Conservation (phyloP, 1,140 invertebrate genomes). For the Solenopsis fugax region DNA sequence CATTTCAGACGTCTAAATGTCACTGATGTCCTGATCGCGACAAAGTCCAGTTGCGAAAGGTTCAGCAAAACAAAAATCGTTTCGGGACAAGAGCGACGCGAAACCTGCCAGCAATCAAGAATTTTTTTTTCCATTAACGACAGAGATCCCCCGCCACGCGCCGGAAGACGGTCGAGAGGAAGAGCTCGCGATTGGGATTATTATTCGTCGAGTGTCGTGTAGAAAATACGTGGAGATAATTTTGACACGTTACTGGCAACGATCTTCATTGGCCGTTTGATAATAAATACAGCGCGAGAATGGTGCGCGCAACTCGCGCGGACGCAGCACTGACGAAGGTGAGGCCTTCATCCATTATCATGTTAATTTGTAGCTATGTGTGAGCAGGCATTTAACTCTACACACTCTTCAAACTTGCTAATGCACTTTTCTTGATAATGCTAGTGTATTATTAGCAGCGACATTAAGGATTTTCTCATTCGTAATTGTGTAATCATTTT, state of each 20-base stretch:
- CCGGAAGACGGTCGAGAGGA: neutral
- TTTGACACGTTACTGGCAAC: neutral
- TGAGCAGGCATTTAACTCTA: neutral
- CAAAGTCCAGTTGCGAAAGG: neutral
- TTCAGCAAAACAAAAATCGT: neutral
- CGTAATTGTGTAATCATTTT: neutral
- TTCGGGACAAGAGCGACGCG: neutral
- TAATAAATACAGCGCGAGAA: neutral
- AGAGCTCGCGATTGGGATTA: conserved; percentile 7
- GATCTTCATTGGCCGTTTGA: neutral
- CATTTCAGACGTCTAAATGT: neutral
- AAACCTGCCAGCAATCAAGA: neutral
- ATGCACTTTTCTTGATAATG: neutral
- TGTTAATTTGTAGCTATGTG: conserved; percentile 4
- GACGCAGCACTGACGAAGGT: conserved; percentile 24
- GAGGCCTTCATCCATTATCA: conserved; percentile 8
- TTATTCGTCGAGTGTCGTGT: neutral
- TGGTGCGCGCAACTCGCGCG: conserved; percentile 33
- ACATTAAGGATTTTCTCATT: neutral
- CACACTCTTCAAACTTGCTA: neutral
- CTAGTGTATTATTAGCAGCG: neutral
- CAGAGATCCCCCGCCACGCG: neutral
- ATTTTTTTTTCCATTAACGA: neutral
- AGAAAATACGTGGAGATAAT: neutral
- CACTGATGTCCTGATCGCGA: neutral